Base-by-base conservation (phyloP, 2,888 invertebrate species). In the Eupithecia abbreviata region DNA sequence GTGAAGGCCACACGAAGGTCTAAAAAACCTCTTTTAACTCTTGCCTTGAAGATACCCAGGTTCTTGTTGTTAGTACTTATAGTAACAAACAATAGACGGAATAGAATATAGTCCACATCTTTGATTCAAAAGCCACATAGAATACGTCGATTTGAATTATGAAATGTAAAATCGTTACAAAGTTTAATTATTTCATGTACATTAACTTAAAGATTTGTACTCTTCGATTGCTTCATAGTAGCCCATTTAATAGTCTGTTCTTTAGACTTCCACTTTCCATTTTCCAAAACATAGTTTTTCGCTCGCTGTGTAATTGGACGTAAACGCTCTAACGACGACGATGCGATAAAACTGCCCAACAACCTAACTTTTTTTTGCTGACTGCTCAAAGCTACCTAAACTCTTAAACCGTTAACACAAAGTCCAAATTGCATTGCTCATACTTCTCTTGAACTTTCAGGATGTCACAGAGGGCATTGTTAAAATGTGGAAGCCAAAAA, bases 391-490 rank as follows among this genome's bases (percentile, higher is more conserved):
- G 15, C 51, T 72, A 18, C 15, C 13, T 45, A 10, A 58, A 70
- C 73, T 55, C 72, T n/a, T 69, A 76, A 55, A 3, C 2, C 42
- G 18, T 66, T 47, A 4, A 7, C 4, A 66, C n/a, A 76, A 18
- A 72, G 47, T 55, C 41, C 45, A 73, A 13, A 73, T 42, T 72
- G 30, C 15, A 58, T 62, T 15, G 1, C 42, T 42, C 7, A 42
- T 2, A 66, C 18, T 66, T 66, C 6, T 66, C 6, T 66, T 66
- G 30, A 66, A 71, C 75, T 92, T 91, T 80, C 87, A 95, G 94
- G 88, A 91, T 74, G 86, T 93, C 77, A 91, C 91, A 51, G 93
- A 94, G 85, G 93, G 92, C 70, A 88, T 92, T 49, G 88, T 94
- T 2, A 93, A 93, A 79, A 81, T 93, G 82, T 93, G 93, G 94